Evolutionary conservation across 53 echinoderm and acorn worm species (phyloP).

Genomic region (Glandiceps talaboti): DNA sequence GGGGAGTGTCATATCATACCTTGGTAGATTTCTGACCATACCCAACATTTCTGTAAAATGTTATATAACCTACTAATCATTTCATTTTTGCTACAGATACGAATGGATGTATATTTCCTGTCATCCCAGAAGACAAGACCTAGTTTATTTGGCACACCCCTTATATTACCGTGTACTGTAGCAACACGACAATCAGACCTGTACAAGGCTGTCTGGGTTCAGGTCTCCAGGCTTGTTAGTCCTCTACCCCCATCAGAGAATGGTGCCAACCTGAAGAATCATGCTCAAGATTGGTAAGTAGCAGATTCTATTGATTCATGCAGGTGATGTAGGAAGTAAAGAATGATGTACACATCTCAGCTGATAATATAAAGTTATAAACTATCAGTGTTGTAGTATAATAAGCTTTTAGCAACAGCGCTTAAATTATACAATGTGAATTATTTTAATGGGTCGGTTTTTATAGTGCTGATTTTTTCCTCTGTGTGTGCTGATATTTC

Average conservation of each 20-base stretch:
- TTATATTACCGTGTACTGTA: constrained; percentile 61
- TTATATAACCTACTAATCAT: not conserved
- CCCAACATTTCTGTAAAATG: too few relatives aligned
- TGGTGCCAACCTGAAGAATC: constrained; percentile 52
- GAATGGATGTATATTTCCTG: constrained; percentile 99
- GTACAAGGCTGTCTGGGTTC: constrained; percentile 84
- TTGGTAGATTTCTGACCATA: too few relatives aligned
- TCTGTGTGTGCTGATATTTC: too few relatives aligned
- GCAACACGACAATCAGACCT: constrained; percentile 56
- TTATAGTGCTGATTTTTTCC: too few relatives aligned
- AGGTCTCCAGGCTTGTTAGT: constrained; percentile 81
- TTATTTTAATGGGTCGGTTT: too few relatives aligned
- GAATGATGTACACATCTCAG: too few relatives aligned
- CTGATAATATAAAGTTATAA: too few relatives aligned
- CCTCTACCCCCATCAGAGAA: constrained; percentile 62
- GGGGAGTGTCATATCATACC: too few relatives aligned
- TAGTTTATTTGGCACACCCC: constrained; percentile 81
- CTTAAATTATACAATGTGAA: too few relatives aligned
- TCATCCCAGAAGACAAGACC: constrained; percentile 94
- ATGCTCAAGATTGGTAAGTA: constrained; percentile 99
- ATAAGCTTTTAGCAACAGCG: too few relatives aligned
- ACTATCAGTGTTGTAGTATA: too few relatives aligned
- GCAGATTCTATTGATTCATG: not conserved
- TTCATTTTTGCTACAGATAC: constrained; percentile 39
- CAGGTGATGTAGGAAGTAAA: too few relatives aligned